Percentiles rank a stretch among this genome's conserved stretches.
Conservation (phyloP, 2,113 vertebrate species). For the Tupaia chinensis region DNA sequence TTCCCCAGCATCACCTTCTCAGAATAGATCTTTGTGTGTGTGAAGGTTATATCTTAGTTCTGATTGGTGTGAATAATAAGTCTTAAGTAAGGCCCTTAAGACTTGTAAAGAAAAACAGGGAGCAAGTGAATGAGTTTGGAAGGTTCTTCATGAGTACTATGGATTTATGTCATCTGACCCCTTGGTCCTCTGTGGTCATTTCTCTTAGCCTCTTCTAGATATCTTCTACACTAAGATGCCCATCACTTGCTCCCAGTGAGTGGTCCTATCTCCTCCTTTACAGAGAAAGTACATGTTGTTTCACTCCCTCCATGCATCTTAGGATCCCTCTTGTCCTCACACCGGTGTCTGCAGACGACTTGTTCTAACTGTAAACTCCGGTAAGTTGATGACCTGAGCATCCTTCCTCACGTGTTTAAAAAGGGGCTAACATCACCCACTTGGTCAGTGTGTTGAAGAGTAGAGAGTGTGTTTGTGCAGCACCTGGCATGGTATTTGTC, state of each 20-base stretch:
- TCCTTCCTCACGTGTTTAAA: neutral
- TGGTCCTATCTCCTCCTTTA: neutral
- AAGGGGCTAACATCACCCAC: accelerated
- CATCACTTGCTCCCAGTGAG: neutral
- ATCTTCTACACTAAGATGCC: neutral
- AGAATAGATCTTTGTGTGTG: too few relatives aligned
- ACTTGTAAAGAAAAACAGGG: neutral
- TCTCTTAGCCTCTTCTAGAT: neutral
- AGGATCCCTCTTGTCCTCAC: slow-evolving; percentile 21
- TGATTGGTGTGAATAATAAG: neutral
- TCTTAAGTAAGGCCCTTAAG: neutral
- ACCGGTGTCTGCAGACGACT: neutral
- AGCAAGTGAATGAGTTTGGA: neutral
- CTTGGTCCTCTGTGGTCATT: neutral
- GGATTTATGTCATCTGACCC: neutral
- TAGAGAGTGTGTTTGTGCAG: neutral
- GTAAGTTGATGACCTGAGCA: neutral
- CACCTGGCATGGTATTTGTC: neutral
- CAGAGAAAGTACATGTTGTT: neutral
- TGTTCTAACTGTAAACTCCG: neutral
- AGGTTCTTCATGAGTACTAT: neutral
- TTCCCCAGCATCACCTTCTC: too few relatives aligned
- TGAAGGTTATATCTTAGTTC: neutral
- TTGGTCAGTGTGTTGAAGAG: neutral
- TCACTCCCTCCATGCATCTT: neutral